Evolutionary conservation across 2,888 invertebrate species (phyloP).

Genomic region (Erebia epiphron): DNA sequence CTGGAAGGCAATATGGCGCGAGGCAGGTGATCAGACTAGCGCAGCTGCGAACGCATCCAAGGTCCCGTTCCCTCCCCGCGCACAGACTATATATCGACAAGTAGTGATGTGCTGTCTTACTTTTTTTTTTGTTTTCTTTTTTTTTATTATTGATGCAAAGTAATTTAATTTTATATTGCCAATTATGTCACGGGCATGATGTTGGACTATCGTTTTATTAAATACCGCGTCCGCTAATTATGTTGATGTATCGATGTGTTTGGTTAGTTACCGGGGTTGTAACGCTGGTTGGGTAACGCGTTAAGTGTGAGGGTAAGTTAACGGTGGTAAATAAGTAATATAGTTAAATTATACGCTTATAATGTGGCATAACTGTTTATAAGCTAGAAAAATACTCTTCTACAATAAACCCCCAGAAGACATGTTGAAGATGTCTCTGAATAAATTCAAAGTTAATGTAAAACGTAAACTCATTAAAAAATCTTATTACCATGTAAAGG

Average conservation of each 20-base stretch:
- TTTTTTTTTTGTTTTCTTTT: constrained; percentile 39
- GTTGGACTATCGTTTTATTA: constrained; percentile 35
- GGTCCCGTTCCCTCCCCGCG: constrained; percentile 65
- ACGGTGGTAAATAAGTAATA: constrained; percentile 11
- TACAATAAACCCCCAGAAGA: no score
- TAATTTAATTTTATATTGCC: constrained; percentile 42
- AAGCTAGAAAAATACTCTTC: no score
- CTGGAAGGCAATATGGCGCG: constrained; percentile 66
- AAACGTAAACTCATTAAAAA: no score
- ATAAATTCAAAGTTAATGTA: no score
- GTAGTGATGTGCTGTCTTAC: constrained; percentile 59
- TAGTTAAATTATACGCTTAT: not conserved
- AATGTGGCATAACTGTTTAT: not conserved
- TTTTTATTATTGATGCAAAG: constrained; percentile 39
- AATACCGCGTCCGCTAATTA: constrained; percentile 30
- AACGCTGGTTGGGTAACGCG: not conserved
- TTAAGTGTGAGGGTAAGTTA: not conserved
- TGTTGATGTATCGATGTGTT: constrained; percentile 31
- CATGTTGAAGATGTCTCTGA: no score
- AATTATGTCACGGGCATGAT: constrained; percentile 40
- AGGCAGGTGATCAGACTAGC: constrained; percentile 72
- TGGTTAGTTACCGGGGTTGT: constrained; percentile 7
- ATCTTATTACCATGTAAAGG: no score
- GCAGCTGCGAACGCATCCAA: constrained; percentile 75
- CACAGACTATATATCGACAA: constrained; percentile 57